These are phyloP conservation scores for Sardinella longiceps DNA, from an alignment of 2,797 vertebrate species.

Conservation along the genomic window DNA sequence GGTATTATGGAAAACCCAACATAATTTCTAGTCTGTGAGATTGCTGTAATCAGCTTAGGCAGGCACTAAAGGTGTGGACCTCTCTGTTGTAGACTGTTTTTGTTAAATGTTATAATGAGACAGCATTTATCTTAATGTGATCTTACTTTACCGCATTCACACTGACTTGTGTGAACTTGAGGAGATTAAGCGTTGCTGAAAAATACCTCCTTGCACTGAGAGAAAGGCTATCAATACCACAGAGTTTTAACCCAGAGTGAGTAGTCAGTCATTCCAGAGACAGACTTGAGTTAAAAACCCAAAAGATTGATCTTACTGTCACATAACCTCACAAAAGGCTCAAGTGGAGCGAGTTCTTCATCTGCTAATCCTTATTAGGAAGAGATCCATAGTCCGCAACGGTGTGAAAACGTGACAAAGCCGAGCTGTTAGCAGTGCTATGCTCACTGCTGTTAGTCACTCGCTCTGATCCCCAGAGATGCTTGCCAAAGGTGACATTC, in stretches of 20 bases:
- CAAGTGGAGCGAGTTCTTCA: not conserved
- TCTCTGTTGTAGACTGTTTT: not conserved
- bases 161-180: not conserved
- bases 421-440: constrained; percentile 11
- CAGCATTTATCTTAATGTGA: constrained; percentile 1
- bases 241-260: constrained; percentile 4
- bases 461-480: not conserved
- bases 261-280: not conserved
- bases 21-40: not conserved
- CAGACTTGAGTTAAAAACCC: not conserved
- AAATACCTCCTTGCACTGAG: not conserved
- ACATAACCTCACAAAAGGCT: not conserved
- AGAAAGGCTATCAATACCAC: not conserved
- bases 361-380: not conserved
- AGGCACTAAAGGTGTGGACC: not conserved
- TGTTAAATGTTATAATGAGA: not conserved
- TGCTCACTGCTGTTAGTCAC: not conserved
- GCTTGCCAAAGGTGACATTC: not conserved
- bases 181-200: not conserved
- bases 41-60: not conserved
- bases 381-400: constrained; percentile 2
- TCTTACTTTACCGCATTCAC: not conserved
- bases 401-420: not conserved
- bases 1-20: not conserved
- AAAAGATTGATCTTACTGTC: constrained; percentile 7